phyloP scores from a whole-genome alignment of 35 echinoderm and acorn worm genomes.

The Holothuria glaberrima region DNA sequence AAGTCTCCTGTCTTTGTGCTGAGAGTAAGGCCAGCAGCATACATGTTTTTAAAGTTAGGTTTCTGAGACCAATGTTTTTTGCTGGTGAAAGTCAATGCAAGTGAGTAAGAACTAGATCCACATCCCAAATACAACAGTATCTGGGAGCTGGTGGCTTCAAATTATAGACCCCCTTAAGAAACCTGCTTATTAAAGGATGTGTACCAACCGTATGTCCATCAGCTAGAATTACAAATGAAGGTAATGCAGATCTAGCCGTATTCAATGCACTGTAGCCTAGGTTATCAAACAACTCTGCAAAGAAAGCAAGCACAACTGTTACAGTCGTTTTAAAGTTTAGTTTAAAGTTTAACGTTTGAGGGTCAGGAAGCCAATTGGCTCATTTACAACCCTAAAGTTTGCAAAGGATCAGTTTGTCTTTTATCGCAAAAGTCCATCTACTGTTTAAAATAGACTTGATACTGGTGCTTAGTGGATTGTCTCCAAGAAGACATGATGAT shows the following conservation, averaged over 20 bases:
- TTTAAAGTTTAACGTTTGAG: no score
- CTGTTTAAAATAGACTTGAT: slow-evolving; percentile 39
- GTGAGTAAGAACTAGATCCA: neutral
- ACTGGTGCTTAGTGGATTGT: slow-evolving; percentile 17
- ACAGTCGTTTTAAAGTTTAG: no score
- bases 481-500: slow-evolving; percentile 51
- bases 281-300: neutral
- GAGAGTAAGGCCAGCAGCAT: neutral
- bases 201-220: neutral
- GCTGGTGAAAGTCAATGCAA: neutral
- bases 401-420: slow-evolving; percentile 35
- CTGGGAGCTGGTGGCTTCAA: neutral
- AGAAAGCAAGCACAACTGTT: neutral
- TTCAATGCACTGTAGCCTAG: slow-evolving; percentile 56
- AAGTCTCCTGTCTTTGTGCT: neutral
- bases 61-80: neutral
- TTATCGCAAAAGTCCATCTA: slow-evolving; percentile 56
- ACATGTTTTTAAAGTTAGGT: slow-evolving; percentile 4
- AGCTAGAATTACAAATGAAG: slow-evolving; percentile 15
- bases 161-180: slow-evolving; percentile 43
- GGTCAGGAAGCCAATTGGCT: no score
- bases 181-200: slow-evolving; percentile 37
- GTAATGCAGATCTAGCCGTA: slow-evolving; percentile 47
- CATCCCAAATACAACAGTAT: neutral
- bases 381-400: no score